These are phyloP conservation scores for Ellobium chinense DNA, from an alignment of 2,888 invertebrate genomes.

Conservation along the genomic window DNA sequence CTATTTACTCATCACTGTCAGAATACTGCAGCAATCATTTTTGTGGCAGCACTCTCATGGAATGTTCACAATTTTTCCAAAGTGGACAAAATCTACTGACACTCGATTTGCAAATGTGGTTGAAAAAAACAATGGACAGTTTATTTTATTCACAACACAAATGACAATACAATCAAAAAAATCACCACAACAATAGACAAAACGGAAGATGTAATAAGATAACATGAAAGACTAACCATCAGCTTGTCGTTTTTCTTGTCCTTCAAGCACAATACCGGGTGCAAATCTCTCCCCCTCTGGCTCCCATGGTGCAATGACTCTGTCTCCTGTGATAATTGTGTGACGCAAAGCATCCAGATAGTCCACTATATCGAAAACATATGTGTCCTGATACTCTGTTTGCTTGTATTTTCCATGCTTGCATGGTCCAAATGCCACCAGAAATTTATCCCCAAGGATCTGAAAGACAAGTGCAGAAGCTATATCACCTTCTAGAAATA, in stretches of 20 bases:
- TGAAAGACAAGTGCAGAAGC: constrained; percentile 55
- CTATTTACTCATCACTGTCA: no score
- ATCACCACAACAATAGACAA: not conserved
- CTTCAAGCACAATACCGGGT: constrained; percentile 76
- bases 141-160: no score
- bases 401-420: constrained; percentile 75
- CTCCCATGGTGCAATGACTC: constrained; percentile 75
- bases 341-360: constrained; percentile 75
- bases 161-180: no score
- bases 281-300: constrained; percentile 74
- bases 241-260: constrained; percentile 70
- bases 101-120: no score
- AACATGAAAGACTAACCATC: constrained; percentile 7
- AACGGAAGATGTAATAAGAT: not conserved
- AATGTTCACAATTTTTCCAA: no score
- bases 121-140: no score
- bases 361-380: constrained; percentile 76
- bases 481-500: no score
- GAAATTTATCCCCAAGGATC: constrained; percentile 74
- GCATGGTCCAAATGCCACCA: constrained; percentile 76
- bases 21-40: no score
- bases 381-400: constrained; percentile 77
- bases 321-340: constrained; percentile 73
- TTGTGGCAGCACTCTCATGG: no score
- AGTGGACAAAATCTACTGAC: no score